A percentile compares a stretch with the other conserved stretches of the same genome.
These are phyloP conservation scores for Iphiclides podalirius DNA, from an alignment of 2,888 invertebrate genomes.

Conservation along the genomic window DNA sequence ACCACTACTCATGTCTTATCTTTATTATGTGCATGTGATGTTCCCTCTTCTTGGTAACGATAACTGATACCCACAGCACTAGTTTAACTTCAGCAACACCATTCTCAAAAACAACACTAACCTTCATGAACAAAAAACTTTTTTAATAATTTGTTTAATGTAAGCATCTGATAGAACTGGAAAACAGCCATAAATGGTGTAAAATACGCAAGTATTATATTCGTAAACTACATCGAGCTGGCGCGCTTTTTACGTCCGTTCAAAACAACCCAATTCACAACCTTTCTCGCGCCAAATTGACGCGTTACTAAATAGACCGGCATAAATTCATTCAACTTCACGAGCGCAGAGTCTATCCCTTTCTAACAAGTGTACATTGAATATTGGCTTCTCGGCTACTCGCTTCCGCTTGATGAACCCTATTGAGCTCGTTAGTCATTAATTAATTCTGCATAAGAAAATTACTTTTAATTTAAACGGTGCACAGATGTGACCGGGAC, in stretches of 20 bases:
- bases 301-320: slow-evolving; percentile 77
- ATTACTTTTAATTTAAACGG: slow-evolving; percentile 78
- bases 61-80: slow-evolving; percentile 27
- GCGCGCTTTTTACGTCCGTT: slow-evolving; percentile 52
- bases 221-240: slow-evolving; percentile 40
- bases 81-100: slow-evolving; percentile 14
- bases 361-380: slow-evolving; percentile 33
- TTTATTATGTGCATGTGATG: slow-evolving; percentile 43
- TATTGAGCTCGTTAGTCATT: slow-evolving; percentile 80
- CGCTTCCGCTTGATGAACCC: slow-evolving; percentile 78
- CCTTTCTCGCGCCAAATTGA: slow-evolving; percentile 76
- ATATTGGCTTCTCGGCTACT: slow-evolving; percentile 42
- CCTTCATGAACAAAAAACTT: too few species aligned
- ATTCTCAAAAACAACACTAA: slow-evolving; percentile 3
- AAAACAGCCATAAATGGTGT: too few species aligned
- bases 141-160: too few species aligned
- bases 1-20: slow-evolving; percentile 62
- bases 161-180: too few species aligned
- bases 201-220: too few species aligned
- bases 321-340: slow-evolving; percentile 79
- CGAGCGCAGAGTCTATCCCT: slow-evolving; percentile 44
- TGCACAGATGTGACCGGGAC: slow-evolving; percentile 66
- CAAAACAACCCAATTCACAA: slow-evolving; percentile 45
- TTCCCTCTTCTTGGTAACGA: slow-evolving; percentile 31
- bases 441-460: slow-evolving; percentile 80